Conservation (phyloP, 2,888 invertebrate genomes). For the Pterostichus niger region DNA sequence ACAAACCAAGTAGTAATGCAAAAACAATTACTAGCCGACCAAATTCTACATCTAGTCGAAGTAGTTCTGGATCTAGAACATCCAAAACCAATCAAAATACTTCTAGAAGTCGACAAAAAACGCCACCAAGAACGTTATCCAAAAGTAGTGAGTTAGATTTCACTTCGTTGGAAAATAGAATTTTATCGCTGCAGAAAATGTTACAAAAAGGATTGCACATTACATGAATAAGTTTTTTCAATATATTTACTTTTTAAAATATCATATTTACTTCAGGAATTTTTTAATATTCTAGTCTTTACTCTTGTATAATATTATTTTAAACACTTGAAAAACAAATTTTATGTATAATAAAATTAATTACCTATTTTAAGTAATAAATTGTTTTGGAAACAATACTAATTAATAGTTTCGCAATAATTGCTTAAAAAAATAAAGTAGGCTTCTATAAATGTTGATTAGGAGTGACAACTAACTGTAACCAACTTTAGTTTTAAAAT, state of each 20-base stretch:
- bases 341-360: too few species aligned
- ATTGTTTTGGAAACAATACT: too few species aligned
- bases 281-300: not conserved
- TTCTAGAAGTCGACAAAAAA: not conserved
- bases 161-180: constrained; percentile 75
- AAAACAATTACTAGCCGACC: not conserved
- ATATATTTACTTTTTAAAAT: not conserved
- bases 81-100: not conserved
- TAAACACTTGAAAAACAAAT: too few species aligned
- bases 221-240: constrained; percentile 17
- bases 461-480: too few species aligned
- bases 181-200: constrained; percentile 75
- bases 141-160: constrained; percentile 73
- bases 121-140: constrained; percentile 6
- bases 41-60: constrained; percentile 19
- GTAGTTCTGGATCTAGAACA: constrained; percentile 21
- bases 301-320: too few species aligned
- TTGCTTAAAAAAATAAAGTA: too few species aligned
- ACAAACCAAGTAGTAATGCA: not conserved
- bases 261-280: not conserved
- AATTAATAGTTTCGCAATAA: too few species aligned
- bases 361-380: too few species aligned
- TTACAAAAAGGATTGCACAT: constrained; percentile 70
- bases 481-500: too few species aligned
- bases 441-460: too few species aligned